Evolutionary conservation across 2,888 invertebrate species (phyloP).

Genomic region (Lycophotia porphyrea): DNA sequence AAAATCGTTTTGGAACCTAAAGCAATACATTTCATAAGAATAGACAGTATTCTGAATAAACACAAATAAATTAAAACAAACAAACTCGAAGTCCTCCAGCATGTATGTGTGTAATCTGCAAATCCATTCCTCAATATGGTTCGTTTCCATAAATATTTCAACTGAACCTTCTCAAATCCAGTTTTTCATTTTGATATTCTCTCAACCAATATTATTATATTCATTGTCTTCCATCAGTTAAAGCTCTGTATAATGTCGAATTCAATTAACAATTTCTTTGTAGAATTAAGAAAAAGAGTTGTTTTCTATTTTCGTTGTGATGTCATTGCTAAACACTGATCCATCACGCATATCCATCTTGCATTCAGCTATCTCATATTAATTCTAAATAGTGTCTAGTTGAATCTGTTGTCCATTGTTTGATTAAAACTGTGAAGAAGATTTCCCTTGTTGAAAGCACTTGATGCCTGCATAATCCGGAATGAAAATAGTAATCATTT

Average conservation of each 20-base stretch:
- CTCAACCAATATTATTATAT: not conserved
- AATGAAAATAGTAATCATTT: constrained; percentile 61
- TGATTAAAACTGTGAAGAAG: constrained; percentile 28
- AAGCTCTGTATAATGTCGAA: not conserved
- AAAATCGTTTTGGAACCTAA: constrained; percentile 49
- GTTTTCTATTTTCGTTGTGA: not conserved
- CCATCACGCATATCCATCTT: constrained; percentile 12
- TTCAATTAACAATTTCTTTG: not conserved
- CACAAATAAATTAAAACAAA: constrained; percentile 56
- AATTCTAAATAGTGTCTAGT: constrained; percentile 26
- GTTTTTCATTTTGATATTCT: constrained; percentile 3
- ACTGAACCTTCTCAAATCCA: not conserved
- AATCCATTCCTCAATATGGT: constrained; percentile 5
- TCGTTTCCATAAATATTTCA: constrained; percentile 6
- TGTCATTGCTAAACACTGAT: constrained; percentile 15
- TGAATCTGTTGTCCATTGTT: constrained; percentile 24
- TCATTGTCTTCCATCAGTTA: constrained; percentile 3
- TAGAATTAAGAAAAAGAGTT: not conserved
- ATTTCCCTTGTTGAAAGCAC: constrained; percentile 27
- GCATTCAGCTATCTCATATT: constrained; percentile 12
- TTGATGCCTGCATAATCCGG: constrained; percentile 48
- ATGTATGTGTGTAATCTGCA: constrained; percentile 15
- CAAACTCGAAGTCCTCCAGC: constrained; percentile 30
- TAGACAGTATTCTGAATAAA: constrained; percentile 53
- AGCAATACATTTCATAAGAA: constrained; percentile 34